Evolutionary conservation across 1,140 invertebrate genomes (phyloP).

Genomic region (Euwallacea fornicatus): DNA sequence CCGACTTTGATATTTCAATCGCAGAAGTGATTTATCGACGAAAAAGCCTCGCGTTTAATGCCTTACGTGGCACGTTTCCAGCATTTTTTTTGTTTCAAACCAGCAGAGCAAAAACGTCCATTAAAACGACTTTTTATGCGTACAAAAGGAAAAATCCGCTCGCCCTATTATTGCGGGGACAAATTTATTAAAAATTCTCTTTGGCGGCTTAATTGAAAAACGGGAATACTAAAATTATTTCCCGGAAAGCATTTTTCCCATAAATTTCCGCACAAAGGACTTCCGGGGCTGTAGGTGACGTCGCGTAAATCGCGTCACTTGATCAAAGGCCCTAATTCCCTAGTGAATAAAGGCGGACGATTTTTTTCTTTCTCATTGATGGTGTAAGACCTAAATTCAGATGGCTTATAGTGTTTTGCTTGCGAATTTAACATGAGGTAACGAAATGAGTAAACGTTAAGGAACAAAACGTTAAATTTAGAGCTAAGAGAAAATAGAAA

Average conservation of each 20-base stretch:
- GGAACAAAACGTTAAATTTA: too few species aligned
- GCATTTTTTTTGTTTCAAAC: neutral
- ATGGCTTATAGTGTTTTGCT: too few species aligned
- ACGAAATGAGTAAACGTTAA: too few species aligned
- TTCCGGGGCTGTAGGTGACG: slow-evolving; percentile 20
- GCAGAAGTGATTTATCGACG: slow-evolving; percentile 4
- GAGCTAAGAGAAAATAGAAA: too few species aligned
- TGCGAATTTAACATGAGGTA: too few species aligned
- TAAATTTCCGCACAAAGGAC: slow-evolving; percentile 22
- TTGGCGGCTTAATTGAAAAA: slow-evolving; percentile 17
- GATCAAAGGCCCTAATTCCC: slow-evolving; percentile 16
- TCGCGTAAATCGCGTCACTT: slow-evolving; percentile 19
- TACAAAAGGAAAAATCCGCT: neutral
- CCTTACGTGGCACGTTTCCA: neutral
- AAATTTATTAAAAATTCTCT: slow-evolving; percentile 18
- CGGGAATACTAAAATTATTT: slow-evolving; percentile 13
- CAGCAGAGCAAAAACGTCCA: neutral
- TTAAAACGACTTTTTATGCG: neutral
- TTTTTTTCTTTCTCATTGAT: too few species aligned
- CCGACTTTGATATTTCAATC: slow-evolving; percentile 22
- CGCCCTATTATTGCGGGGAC: neutral
- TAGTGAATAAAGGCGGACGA: neutral
- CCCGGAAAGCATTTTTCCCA: slow-evolving; percentile 19
- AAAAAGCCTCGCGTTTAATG: slow-evolving; percentile 1
- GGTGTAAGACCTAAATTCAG: too few species aligned